These are phyloP conservation scores for Elysia chlorotica DNA, from an alignment of 1,140 invertebrate genomes.

Conservation along the genomic window DNA sequence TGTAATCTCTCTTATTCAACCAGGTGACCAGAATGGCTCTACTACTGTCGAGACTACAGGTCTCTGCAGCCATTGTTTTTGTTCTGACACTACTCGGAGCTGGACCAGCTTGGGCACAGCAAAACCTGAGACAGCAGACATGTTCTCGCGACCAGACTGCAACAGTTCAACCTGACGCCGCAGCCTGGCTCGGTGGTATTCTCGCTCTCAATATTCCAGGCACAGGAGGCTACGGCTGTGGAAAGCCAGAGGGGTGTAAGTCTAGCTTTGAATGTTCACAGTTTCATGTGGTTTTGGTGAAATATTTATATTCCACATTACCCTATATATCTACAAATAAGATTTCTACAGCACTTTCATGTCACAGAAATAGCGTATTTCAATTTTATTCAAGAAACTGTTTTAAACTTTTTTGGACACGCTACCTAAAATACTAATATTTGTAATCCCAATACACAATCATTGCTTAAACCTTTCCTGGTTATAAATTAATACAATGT, in stretches of 20 bases:
- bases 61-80: no score
- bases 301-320: background rate
- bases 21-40: no score
- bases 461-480: background rate
- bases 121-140: no score
- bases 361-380: no score
- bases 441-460: background rate
- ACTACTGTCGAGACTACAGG: no score
- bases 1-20: no score
- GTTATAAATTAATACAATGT: background rate
- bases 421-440: background rate
- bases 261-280: background rate
- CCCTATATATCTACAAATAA: background rate
- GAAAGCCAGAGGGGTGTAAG: slow-evolving; percentile 34
- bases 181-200: slow-evolving; percentile 46
- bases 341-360: background rate
- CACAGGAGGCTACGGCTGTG: slow-evolving; percentile 45
- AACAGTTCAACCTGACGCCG: slow-evolving; percentile 37
- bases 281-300: background rate
- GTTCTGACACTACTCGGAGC: no score
- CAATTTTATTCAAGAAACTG: no score
- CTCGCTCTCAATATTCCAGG: slow-evolving; percentile 35
- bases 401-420: background rate
- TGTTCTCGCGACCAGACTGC: slow-evolving; percentile 28
- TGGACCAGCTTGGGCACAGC: no score